A percentile compares a stretch with the other conserved stretches of the same genome.
phyloP scores from a whole-genome alignment of 2,113 vertebrate species.

The Rhadina sibilatrix region DNA sequence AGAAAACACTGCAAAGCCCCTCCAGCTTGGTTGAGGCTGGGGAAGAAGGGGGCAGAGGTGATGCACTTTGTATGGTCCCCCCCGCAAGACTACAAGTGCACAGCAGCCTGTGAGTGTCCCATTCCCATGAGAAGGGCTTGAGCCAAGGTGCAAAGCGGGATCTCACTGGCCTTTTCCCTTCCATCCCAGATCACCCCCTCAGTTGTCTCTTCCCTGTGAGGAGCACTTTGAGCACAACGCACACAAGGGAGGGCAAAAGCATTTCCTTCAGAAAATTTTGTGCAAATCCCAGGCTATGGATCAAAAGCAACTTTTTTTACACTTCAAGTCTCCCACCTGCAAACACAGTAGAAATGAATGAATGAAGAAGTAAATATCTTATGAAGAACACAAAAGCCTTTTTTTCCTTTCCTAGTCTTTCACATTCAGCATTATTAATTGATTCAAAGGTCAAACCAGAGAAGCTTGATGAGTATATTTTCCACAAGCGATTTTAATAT shows the following conservation, averaged over 20 bases:
- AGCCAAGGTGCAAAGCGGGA: background rate
- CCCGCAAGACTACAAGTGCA: too few relatives aligned
- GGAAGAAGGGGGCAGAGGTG: background rate
- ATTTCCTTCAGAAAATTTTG: background rate
- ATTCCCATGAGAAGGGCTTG: background rate
- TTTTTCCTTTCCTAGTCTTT: background rate
- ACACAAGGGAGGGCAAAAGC: background rate
- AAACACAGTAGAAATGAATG: background rate
- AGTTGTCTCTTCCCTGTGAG: background rate
- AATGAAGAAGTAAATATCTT: background rate
- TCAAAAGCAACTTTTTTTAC: background rate
- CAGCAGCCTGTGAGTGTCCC: background rate
- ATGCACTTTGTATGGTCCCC: background rate
- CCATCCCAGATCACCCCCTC: background rate
- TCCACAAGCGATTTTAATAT: background rate
- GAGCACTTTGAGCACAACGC: accelerated
- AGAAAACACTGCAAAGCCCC: background rate
- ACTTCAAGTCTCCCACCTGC: background rate
- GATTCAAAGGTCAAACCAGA: background rate
- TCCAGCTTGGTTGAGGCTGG: background rate
- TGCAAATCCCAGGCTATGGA: background rate
- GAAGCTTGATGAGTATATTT: background rate
- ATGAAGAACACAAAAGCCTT: background rate
- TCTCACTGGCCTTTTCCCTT: background rate
- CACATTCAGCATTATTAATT: background rate